These are phyloP conservation scores for Callorhinus ursinus DNA, from an alignment of 2,113 vertebrate species.

Conservation along the genomic window DNA sequence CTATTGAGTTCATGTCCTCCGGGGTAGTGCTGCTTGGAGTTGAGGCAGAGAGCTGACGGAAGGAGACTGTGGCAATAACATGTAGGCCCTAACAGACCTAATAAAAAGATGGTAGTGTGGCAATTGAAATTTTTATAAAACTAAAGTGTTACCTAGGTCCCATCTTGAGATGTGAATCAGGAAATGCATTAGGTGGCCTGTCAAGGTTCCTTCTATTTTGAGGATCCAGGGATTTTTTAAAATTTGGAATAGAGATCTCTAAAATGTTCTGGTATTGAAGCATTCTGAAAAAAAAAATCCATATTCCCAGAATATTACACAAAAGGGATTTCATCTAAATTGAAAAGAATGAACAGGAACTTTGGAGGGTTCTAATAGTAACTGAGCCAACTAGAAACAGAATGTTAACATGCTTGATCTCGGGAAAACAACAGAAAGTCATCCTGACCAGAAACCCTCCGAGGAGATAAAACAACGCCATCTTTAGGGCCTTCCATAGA, in stretches of 20 bases:
- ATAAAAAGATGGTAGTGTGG: background rate
- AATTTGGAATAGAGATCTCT: background rate
- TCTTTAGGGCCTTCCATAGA: background rate
- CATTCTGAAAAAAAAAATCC: background rate
- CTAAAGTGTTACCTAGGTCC: background rate
- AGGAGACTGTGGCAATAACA: background rate
- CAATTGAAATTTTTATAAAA: slow-evolving; percentile 1
- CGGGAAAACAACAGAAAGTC: slow-evolving; percentile 9
- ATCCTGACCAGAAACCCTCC: slow-evolving; percentile 41
- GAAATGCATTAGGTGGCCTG: background rate
- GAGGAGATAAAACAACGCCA: background rate
- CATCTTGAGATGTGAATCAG: background rate
- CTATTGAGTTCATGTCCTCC: background rate
- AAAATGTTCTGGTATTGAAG: slow-evolving; percentile 11
- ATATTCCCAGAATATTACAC: slow-evolving; percentile 6
- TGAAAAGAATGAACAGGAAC: slow-evolving; percentile 40
- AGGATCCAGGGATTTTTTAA: background rate
- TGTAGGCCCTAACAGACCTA: background rate
- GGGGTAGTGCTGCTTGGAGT: too few species aligned
- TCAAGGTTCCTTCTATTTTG: slow-evolving; percentile 28
- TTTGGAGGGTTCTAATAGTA: background rate
- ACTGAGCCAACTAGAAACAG: background rate
- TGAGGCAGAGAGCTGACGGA: background rate
- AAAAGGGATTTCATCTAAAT: slow-evolving; percentile 11
- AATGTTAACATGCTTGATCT: background rate